These are phyloP conservation scores for Acanthosepion lycidas DNA, from an alignment of 2,888 invertebrate genomes.

Conservation along the genomic window DNA sequence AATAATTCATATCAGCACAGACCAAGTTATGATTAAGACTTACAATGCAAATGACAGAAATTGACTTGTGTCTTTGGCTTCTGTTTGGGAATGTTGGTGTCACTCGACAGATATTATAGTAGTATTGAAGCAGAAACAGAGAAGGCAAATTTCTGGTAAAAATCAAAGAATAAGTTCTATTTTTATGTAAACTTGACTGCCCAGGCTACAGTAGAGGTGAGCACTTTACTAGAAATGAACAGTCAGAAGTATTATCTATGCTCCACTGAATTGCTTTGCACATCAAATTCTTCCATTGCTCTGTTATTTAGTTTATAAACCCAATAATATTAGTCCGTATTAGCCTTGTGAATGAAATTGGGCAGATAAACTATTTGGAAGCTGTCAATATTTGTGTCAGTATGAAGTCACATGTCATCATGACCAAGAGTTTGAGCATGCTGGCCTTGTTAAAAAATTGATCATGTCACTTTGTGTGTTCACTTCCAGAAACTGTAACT, in stretches of 20 bases:
- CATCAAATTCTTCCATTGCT: neutral
- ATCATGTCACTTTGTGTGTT: too few relatives aligned
- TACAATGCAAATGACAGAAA: too few relatives aligned
- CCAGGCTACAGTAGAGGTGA: neutral
- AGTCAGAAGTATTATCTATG: neutral
- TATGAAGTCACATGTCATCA: too few relatives aligned
- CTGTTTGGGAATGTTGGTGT: neutral
- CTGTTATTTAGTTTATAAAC: neutral
- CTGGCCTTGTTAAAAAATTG: too few relatives aligned
- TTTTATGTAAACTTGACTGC: too few relatives aligned
- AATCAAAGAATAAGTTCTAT: too few relatives aligned
- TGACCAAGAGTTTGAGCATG: too few relatives aligned
- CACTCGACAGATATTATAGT: neutral
- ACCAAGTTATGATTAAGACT: neutral
- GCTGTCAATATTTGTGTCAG: too few relatives aligned
- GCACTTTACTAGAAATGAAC: neutral
- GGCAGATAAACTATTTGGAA: too few relatives aligned
- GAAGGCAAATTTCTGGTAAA: neutral
- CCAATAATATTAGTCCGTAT: neutral
- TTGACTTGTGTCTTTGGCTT: neutral
- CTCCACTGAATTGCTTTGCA: neutral
- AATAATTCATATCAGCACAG: neutral
- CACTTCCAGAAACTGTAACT: too few relatives aligned
- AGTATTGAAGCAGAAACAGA: too few relatives aligned
- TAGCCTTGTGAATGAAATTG: too few relatives aligned